phyloP scores from a whole-genome alignment of 1,140 invertebrate species.

The Drosophila nikananu region DNA sequence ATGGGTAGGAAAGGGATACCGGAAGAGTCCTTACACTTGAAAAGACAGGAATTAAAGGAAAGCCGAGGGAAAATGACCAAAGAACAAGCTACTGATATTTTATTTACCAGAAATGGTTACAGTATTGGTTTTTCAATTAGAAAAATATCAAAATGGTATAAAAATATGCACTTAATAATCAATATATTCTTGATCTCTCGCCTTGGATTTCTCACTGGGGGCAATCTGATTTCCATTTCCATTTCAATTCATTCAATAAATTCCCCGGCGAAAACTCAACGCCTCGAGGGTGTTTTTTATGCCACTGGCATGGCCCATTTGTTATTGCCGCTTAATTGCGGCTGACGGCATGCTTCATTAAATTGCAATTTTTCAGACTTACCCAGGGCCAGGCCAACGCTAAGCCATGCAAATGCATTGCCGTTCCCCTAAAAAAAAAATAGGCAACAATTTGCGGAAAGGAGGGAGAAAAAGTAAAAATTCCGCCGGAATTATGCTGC shows the following conservation, averaged over 20 bases:
- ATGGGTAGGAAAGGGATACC: background rate
- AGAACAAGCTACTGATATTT: background rate
- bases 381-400: slow-evolving; percentile 7
- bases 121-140: background rate
- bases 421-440: slow-evolving; percentile 38
- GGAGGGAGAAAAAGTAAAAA: slow-evolving; percentile 4
- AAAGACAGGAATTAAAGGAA: background rate
- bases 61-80: background rate
- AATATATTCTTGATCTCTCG: slow-evolving; percentile 5
- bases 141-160: background rate
- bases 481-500: slow-evolving; percentile 44
- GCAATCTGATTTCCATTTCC: slow-evolving; percentile 30
- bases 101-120: background rate
- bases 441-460: slow-evolving; percentile 36
- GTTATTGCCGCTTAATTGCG: slow-evolving; percentile 70
- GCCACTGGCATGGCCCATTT: slow-evolving; percentile 32
- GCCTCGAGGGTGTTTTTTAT: slow-evolving; percentile 24
- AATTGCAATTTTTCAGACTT: slow-evolving; percentile 70
- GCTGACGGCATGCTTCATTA: slow-evolving; percentile 75
- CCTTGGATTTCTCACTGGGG: background rate
- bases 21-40: slow-evolving; percentile 1
- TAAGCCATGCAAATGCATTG: slow-evolving; percentile 70
- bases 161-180: slow-evolving; percentile 1
- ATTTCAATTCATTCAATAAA: slow-evolving; percentile 37
- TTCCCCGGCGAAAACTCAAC: slow-evolving; percentile 7